Conservation (phyloP, 2,113 vertebrate genomes). For the Candoia aspera region DNA sequence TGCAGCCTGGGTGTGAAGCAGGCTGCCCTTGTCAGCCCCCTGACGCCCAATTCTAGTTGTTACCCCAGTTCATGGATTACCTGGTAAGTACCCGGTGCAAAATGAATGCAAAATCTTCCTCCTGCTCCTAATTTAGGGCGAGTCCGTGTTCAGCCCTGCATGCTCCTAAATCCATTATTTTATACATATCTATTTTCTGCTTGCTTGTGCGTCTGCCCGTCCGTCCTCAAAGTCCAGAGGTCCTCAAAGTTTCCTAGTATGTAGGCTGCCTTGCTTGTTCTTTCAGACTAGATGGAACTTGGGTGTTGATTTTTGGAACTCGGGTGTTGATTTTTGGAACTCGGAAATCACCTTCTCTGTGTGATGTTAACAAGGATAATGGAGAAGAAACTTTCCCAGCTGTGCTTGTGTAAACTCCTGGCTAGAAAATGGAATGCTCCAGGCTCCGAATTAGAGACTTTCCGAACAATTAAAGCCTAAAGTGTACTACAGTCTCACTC, state of each 20-base stretch:
- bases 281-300: not conserved
- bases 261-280: not conserved
- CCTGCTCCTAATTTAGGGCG: not conserved
- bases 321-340: not conserved
- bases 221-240: not conserved
- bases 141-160: not conserved
- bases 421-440: not conserved
- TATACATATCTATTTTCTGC: not conserved
- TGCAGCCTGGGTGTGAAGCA: not conserved
- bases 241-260: not conserved
- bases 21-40: not conserved
- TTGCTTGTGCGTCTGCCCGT: not conserved
- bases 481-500: slow-evolving; percentile 61
- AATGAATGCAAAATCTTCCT: not conserved
- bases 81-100: slow-evolving; percentile 22
- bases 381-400: not conserved
- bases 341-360: not conserved
- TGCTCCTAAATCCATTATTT: not conserved
- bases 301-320: not conserved
- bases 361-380: not conserved
- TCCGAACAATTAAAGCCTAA: slow-evolving; percentile 64
- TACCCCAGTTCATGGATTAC: slow-evolving; percentile 42
- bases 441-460: slow-evolving; percentile 25
- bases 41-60: not conserved
- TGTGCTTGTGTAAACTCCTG: not conserved